phyloP scores from a whole-genome alignment of 2,888 invertebrate genomes.

The Hydropsyche betteni region DNA sequence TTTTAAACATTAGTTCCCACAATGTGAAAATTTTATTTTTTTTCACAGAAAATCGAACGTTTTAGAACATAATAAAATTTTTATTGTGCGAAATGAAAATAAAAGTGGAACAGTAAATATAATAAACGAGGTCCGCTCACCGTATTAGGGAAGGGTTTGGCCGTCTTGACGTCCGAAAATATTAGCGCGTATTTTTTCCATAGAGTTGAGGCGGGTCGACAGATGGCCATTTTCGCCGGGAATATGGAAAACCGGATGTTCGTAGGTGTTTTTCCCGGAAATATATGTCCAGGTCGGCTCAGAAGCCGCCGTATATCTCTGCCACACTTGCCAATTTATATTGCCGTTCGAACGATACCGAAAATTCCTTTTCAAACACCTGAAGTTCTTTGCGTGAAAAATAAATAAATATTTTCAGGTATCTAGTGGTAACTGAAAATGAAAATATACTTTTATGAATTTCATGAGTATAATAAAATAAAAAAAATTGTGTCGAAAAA shows the following conservation, averaged over 20 bases:
- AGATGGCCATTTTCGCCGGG: conserved; percentile 23
- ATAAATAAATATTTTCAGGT: conserved; percentile 18
- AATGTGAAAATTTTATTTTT: too few relatives aligned
- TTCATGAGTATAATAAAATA: too few relatives aligned
- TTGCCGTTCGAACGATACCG: not conserved
- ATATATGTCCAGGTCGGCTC: conserved; percentile 29
- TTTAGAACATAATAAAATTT: too few relatives aligned
- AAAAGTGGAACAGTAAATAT: not conserved
- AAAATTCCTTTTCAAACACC: conserved; percentile 3
- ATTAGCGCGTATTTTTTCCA: conserved; percentile 8
- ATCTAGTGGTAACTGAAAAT: too few relatives aligned
- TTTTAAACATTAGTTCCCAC: too few relatives aligned
- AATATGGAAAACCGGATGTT: conserved; percentile 30
- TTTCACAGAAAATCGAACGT: too few relatives aligned
- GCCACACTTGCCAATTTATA: conserved; percentile 13
- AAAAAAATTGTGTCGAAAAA: too few relatives aligned
- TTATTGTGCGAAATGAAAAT: too few relatives aligned
- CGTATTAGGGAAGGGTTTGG: conserved; percentile 23
- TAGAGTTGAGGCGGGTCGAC: conserved; percentile 24
- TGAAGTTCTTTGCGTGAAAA: conserved; percentile 7
- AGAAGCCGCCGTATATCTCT: conserved; percentile 19
- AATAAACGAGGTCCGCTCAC: conserved; percentile 1
- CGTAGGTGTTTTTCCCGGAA: conserved; percentile 20
- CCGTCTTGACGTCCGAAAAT: conserved; percentile 31
- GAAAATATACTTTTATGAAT: too few relatives aligned